Evolutionary conservation across 2,797 vertebrate species (phyloP), one percentile per base, ranked within the genome.

Genomic region (Tragelaphus eurycerus): DNA sequence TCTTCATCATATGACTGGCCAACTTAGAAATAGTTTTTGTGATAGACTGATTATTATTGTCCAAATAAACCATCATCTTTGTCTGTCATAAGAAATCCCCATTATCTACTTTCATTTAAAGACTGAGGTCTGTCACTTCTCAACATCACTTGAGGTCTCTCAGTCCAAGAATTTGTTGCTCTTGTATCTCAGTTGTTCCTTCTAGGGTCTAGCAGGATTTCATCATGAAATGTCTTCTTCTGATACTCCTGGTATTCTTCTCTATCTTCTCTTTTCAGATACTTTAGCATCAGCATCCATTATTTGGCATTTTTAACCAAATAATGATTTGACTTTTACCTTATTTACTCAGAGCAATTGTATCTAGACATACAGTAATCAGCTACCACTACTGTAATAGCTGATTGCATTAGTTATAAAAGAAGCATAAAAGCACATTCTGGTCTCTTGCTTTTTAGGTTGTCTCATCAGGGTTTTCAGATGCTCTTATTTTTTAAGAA

Each of bases 241-340:
- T 54, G 23, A 19, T 87, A 38, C 29, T 71, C 64, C 48, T 52
- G 4, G 27, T 17, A 50, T n/a, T 92, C 83, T 90, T 59, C 27
- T 27, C 34, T 19, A 31, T 21, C 92, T 97, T 17, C 57, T 19
- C 55, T 60, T 84, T 79, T 57, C 29, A 62, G 34, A 31, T 34
- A 15, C 23, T 92, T 79, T 64, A 29, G 67, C 67, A 76, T 78
- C 50, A 60, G 34, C 67, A 46, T 78, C 48, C 38, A 60, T 76
- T 85, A 50, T 97, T 95, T 71, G 89, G 31, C 54, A 64, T 96
- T 93, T 95, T 97, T 97, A 96, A 79, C 31, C 84, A 87, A 89
- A 86, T 31, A 84, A 14, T 82, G 55, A 25, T 76, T 96, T 86
- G 82, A 89, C 60, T 50, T 94, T 96, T 95, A 74, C 4, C 31